Evolutionary conservation across 2,113 vertebrate genomes (phyloP).

Genomic region (Microcebus murinus): DNA sequence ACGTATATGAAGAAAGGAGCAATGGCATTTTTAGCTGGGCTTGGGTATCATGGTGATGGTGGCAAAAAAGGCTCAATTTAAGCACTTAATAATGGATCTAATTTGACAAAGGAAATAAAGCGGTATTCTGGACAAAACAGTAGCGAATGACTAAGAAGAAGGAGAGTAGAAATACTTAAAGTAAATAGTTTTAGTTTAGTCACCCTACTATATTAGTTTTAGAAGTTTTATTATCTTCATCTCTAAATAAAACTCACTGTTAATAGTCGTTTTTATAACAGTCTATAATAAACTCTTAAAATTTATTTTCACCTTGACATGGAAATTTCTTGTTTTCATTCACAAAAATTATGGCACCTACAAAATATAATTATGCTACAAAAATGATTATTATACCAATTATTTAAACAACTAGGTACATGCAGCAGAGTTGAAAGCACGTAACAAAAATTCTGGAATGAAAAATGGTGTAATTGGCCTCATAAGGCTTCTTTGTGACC

Average conservation of each 20-base stretch:
- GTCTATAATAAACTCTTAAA: not conserved
- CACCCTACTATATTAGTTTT: not conserved
- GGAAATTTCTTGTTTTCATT: conserved; percentile 47
- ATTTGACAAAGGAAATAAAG: not conserved
- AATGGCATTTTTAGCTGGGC: not conserved
- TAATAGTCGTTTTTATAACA: not conserved
- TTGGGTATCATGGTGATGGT: not conserved
- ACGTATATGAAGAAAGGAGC: not conserved
- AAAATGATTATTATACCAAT: not conserved
- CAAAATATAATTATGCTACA: conserved; percentile 36
- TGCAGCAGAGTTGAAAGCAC: not conserved
- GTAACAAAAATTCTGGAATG: not conserved
- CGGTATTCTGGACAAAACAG: not conserved
- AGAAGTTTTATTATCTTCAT: not conserved
- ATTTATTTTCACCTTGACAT: conserved; percentile 33
- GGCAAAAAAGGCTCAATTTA: not conserved
- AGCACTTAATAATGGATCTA: not conserved
- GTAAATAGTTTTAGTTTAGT: not conserved
- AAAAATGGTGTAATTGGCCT: conserved; percentile 20
- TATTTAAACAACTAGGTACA: conserved; percentile 24
- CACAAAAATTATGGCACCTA: not conserved
- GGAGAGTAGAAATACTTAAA: not conserved
- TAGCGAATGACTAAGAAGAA: not conserved
- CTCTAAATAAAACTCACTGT: not conserved
- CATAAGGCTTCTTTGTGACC: not conserved